Base-by-base conservation (phyloP, 2,797 vertebrate species). In the Poeciliopsis presidionis region DNA sequence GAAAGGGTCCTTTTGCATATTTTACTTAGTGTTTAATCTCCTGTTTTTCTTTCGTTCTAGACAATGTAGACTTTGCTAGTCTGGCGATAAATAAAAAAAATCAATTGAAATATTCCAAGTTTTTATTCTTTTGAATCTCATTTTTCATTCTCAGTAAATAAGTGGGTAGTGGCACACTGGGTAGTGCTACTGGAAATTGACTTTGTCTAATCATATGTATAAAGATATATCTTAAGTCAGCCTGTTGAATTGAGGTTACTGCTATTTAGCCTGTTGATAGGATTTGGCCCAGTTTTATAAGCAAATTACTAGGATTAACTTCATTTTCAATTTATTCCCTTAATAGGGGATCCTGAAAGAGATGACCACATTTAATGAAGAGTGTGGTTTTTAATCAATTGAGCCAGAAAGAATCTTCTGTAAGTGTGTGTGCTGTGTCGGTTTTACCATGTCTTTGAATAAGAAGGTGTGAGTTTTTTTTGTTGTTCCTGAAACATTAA, bases 261-360 rank as follows among this genome's bases (percentile, higher is more conserved):
- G 47, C 74, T 81, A 39, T 78, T 84, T 82, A 73, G 65, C 63
- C 67, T 65, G 71, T 77, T 84, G 81, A 85, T 79, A 77, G 51
- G 78, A 70, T 86, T 81, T 82, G 74, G 83, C 72, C 83, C 75
- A 77, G 39, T 90, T 86, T 88, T 72, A 76, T 76, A 81, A 77
- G 74, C 77, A 89, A 86, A 88, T 84, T 87, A 82, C 41, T 14
- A 79, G 57, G 83, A 90, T 92, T 85, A 86, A 74, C 81, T 88
- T 41, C 20, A 79, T 81, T 90, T 89, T 89, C 79, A 87, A 90
- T 89, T 84, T 84, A 86, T 87, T 89, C 49, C 30, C 25, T 59
- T 78, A 73, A 84, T 72, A 80, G 72, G 77, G n/a, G 33, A 82
- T 51, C 4, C 71, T 79, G 70, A 69, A 84, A 84, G 86, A 84